Conservation (phyloP, 2,888 invertebrate genomes). For the Operophtera brumata region DNA sequence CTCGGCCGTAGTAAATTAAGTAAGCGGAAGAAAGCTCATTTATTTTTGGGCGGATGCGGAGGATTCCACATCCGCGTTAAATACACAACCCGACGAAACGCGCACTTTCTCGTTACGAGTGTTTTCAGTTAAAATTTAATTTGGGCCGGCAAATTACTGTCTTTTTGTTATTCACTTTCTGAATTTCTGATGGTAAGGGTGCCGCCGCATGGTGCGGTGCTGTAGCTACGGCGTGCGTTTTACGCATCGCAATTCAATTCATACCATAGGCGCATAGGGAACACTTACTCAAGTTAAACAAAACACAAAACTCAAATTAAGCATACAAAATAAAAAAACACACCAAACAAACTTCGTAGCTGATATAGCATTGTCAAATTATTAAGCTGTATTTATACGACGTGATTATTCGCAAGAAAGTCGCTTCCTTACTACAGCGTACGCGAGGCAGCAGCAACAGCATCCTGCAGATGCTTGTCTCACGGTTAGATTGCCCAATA, state of each 20-base stretch:
- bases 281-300: too few species aligned
- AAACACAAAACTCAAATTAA: too few species aligned
- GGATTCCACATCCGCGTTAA: constrained; percentile 78
- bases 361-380: too few species aligned
- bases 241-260: constrained; percentile 7
- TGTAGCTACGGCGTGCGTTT: background rate
- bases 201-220: constrained; percentile 1
- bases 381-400: too few species aligned
- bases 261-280: too few species aligned
- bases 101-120: constrained; percentile 68
- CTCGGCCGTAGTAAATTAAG: constrained; percentile 72
- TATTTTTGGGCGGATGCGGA: constrained; percentile 79
- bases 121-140: constrained; percentile 77
- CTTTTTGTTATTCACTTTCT: constrained; percentile 75
- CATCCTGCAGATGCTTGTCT: too few species aligned
- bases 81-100: constrained; percentile 71
- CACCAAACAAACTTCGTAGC: too few species aligned
- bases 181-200: constrained; percentile 65
- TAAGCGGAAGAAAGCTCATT: constrained; percentile 80
- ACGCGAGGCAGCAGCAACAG: too few species aligned
- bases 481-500: too few species aligned
- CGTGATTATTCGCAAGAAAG: too few species aligned
- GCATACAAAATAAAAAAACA: too few species aligned
- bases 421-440: too few species aligned
- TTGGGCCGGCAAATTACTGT: constrained; percentile 71